Evolutionary conservation across 2,113 vertebrate species (phyloP), one percentile per base, ranked within the genome.

Genomic region (Collichthys lucidus): DNA sequence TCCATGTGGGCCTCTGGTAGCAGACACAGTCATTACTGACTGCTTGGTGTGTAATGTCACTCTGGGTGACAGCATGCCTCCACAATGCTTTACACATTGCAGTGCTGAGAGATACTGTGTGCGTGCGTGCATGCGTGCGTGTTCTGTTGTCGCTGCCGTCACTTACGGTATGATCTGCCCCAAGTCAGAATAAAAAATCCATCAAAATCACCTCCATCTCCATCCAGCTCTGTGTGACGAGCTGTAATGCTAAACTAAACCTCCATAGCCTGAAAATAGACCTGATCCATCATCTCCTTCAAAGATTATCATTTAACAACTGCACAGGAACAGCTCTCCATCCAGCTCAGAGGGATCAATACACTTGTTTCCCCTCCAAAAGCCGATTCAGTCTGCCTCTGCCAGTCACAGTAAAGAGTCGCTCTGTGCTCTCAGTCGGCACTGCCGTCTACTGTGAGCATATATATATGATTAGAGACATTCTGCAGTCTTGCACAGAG

Each of bases 301-400:
- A 42, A 31, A 83, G 76, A 78, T 72, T 72, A 80, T 40, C 67
- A 14, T 83, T 73, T 63, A 78, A 52, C 80, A 62, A 16, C 24
- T 46, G 66, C 69, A 68, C 44, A 57, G 47, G 42, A 67, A 69
- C 50, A 69, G 70, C 79, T 78, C 46, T 74, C 63, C 31, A 62
- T 77, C 65, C 19, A 16, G 62, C 73, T 86, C 47, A 44, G 35
- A 69, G 67, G 66, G 67, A 86, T 88, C 82, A 80, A 84, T 88
- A 76, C 59, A 67, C 67, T 55, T 60, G 79, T 85, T 85, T 74
- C 52, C 47, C 53, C 19, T 52, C 55, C 26, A 11, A 81, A 85
- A 85, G 56, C 74, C 6, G 46, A 74, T 86, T 82, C 20, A 26
- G 47, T 57, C 52, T n/a, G n/a, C n/a, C n/a, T n/a, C n/a, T 67